A percentile compares a stretch with the other conserved stretches of the same genome.
phyloP scores from a whole-genome alignment of 2,888 invertebrate genomes.

The Lasioglossum leucozonium region DNA sequence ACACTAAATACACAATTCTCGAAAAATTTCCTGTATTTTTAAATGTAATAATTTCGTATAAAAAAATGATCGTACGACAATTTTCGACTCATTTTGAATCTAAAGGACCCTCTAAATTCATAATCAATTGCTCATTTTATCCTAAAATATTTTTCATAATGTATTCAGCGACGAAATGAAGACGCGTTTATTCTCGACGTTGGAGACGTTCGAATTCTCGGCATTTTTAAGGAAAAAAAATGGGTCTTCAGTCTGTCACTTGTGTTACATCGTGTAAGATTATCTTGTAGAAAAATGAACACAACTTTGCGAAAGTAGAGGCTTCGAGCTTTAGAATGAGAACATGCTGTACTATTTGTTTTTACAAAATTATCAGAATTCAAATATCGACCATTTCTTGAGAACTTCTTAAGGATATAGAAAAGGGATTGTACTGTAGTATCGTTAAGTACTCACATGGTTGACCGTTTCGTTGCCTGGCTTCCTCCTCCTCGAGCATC shows the following conservation, averaged over 20 bases:
- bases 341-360: background rate
- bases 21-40: background rate
- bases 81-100: too few relatives aligned
- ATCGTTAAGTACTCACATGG: constrained; percentile 86
- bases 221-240: background rate
- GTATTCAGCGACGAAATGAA: too few relatives aligned
- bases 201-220: background rate
- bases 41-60: too few relatives aligned
- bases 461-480: constrained; percentile 88
- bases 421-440: background rate
- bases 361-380: background rate
- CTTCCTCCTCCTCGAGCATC: constrained; percentile 94
- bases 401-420: background rate
- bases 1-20: background rate
- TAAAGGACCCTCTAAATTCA: background rate
- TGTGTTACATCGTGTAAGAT: background rate
- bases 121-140: background rate
- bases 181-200: too few relatives aligned
- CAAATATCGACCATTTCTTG: background rate
- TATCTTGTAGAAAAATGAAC: background rate
- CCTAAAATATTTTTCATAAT: too few relatives aligned
- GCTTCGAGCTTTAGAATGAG: background rate
- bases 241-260: background rate
- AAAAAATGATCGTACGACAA: too few relatives aligned
- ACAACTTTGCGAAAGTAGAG: background rate